A percentile compares a stretch with the other conserved stretches of the same genome.
Evolutionary conservation across 2,113 vertebrate species (phyloP).

Genomic region (Pagrus major): DNA sequence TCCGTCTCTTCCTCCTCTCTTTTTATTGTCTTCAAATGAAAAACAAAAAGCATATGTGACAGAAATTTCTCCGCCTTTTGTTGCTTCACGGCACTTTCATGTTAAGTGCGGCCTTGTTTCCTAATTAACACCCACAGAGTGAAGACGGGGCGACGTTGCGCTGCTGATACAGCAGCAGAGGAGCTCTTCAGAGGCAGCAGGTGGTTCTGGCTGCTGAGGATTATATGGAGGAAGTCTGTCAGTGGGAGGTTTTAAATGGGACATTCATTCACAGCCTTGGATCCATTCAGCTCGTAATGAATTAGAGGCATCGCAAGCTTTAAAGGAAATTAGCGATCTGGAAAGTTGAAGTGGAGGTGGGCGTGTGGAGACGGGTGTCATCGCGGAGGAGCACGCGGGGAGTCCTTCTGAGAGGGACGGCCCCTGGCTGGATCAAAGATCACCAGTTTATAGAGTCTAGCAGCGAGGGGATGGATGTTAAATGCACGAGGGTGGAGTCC

Average conservation of each 20-base stretch:
- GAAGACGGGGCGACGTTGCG: neutral
- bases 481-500: neutral
- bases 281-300: constrained; percentile 36
- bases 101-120: neutral
- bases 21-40: neutral
- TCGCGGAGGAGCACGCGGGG: neutral
- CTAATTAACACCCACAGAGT: constrained; percentile 35
- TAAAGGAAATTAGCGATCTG: constrained; percentile 27
- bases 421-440: neutral
- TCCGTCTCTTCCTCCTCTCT: neutral
- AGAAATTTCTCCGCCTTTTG: neutral
- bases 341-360: constrained; percentile 29
- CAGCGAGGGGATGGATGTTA: neutral
- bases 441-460: neutral
- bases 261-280: constrained; percentile 16
- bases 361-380: neutral
- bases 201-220: constrained; percentile 16
- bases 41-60: neutral
- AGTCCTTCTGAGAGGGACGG: neutral
- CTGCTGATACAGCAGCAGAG: neutral
- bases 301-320: constrained; percentile 26
- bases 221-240: constrained; percentile 18
- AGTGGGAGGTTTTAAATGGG: constrained; percentile 32
- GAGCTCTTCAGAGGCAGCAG: constrained; percentile 34
- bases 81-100: neutral